These are phyloP conservation scores for Zoanthus solanderi DNA, from an alignment of 92 coral and sea anemone genomes.

Conservation along the genomic window DNA sequence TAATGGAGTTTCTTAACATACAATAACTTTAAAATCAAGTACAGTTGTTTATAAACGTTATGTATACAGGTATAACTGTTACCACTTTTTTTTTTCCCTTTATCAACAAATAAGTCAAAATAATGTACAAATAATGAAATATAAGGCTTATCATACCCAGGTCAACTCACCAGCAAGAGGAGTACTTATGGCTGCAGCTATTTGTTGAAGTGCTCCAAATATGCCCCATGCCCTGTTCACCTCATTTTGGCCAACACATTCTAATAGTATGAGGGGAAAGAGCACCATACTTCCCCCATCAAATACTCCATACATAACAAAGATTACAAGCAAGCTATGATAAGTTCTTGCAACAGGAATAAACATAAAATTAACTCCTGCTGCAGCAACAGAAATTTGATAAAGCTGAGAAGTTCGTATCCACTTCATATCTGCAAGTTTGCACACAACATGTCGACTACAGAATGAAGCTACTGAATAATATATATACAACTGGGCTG, in stretches of 20 bases:
- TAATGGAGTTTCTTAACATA: too few species aligned
- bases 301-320: conserved; percentile 38
- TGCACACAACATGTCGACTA: conserved; percentile 32
- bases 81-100: too few species aligned
- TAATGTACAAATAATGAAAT: too few species aligned
- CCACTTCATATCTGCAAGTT: conserved; percentile 27
- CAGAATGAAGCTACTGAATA: conserved; percentile 42
- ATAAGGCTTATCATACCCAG: too few species aligned
- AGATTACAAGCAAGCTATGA: conserved; percentile 16
- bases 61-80: too few species aligned
- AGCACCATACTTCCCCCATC: conserved; percentile 47
- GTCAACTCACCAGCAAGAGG: conserved; percentile 33
- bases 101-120: neutral
- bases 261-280: conserved; percentile 24
- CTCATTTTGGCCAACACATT: conserved; percentile 16
- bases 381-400: conserved; percentile 40
- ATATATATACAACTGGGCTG: conserved; percentile 33
- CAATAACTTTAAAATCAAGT: too few species aligned
- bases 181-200: conserved; percentile 9
- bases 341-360: conserved; percentile 26
- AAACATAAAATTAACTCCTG: conserved; percentile 38
- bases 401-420: conserved; percentile 23
- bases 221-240: conserved; percentile 39
- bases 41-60: too few species aligned
- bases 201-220: conserved; percentile 38